Conservation (phyloP, 2,797 vertebrate genomes). For the Cuculus canorus region DNA sequence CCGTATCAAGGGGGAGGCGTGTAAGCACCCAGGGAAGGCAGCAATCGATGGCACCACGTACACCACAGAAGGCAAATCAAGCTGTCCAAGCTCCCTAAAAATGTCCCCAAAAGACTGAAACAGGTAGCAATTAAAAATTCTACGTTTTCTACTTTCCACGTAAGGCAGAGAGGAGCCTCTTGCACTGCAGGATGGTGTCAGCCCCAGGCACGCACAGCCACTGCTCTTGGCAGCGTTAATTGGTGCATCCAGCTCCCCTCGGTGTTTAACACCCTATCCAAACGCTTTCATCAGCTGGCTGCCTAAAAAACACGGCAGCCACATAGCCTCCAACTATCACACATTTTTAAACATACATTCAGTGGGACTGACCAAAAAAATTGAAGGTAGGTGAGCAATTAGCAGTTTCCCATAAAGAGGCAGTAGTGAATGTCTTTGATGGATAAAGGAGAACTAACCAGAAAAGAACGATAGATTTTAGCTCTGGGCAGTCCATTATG, state of each 20-base stretch:
- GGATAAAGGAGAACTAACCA: neutral
- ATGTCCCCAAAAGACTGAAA: neutral
- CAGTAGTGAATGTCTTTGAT: neutral
- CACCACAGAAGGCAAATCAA: neutral
- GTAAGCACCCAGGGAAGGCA: neutral
- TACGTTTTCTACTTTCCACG: fast-evolving
- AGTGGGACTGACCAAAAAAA: neutral
- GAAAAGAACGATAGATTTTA: neutral
- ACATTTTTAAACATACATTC: neutral
- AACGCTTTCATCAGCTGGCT: neutral
- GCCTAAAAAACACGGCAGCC: neutral
- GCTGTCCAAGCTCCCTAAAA: neutral
- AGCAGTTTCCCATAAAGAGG: neutral
- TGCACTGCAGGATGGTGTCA: neutral
- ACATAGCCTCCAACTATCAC: neutral
- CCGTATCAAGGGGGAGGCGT: neutral
- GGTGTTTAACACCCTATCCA: fast-evolving
- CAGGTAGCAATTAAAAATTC: neutral
- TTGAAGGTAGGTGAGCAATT: neutral
- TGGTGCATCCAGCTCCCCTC: neutral
- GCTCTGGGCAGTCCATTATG: neutral
- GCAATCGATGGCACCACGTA: neutral
- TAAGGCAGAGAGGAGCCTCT: neutral
- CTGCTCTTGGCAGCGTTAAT: neutral
- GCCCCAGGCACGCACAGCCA: neutral